These are phyloP conservation scores for Siniperca scherzeri DNA, from an alignment of 2,797 vertebrate genomes.

Conservation along the genomic window DNA sequence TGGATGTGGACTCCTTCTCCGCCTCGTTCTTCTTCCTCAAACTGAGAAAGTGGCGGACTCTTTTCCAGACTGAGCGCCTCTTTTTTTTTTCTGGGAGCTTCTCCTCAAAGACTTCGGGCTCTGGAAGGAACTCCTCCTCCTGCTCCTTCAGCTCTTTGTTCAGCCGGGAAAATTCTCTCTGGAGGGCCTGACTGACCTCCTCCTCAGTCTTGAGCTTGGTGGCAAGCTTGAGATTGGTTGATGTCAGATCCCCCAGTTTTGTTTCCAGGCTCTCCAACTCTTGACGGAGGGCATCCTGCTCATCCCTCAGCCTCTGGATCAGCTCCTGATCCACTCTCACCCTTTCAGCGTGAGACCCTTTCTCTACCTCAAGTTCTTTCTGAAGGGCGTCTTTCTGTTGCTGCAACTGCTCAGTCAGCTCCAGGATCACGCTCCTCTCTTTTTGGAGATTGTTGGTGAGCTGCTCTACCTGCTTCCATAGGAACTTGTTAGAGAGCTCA, in stretches of 20 bases:
- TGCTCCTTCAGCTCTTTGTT: background rate
- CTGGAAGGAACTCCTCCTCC: background rate
- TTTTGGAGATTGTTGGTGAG: background rate
- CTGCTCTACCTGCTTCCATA: background rate
- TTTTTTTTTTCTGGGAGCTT: background rate
- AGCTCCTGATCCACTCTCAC: background rate
- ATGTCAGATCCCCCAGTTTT: background rate
- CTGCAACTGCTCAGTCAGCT: slow-evolving; percentile 6
- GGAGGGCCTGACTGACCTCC: background rate
- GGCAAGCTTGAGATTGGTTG: background rate
- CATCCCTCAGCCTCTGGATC: background rate
- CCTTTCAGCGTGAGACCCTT: background rate
- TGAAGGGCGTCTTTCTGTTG: background rate
- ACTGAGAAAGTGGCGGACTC: background rate
- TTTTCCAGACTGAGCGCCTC: too few species aligned
- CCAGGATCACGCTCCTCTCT: background rate
- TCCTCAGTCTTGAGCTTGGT: background rate
- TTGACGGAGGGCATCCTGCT: background rate
- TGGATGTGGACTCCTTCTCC: background rate
- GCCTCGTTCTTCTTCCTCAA: background rate
- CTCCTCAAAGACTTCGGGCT: background rate
- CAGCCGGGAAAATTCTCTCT: background rate
- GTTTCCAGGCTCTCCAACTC: background rate
- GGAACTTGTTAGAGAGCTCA: background rate
- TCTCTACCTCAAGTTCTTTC: background rate